Evolutionary conservation across 2,797 vertebrate species (phyloP), one percentile per base, ranked within the genome.

Genomic region (Oryzias dopingdopingensis): DNA sequence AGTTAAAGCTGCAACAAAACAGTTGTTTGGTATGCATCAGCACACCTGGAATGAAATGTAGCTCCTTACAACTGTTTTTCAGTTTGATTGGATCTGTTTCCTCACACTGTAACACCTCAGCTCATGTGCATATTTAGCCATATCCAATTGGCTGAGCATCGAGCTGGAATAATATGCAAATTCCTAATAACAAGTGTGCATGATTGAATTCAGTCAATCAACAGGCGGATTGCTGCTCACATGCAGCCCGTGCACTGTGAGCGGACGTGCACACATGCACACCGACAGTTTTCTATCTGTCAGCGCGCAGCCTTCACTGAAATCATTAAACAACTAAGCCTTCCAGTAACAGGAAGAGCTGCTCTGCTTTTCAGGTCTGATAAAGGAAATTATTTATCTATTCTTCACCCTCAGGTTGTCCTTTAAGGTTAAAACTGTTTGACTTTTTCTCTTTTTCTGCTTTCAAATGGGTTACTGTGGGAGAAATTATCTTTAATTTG

Each of bases 151-250:
- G 81, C 65, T 51, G 72, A 70, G 72, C 78, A 81, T 67, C 77
- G 74, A 79, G 75, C 56, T 87, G 83, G 83, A 85, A 81, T 81
- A 84, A 81, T 85, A 88, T 80, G 84, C 78, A 82, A 80, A 90
- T 88, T 80, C 72, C 61, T 83, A 87, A 85, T 88, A 82, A 85
- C 65, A 76, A 74, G 85, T 76, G 81, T 80, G 79, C 80, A 82
- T 85, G 84, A 87, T 86, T 87, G 79, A 89, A 89, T 87, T 85
- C 76, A 70, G 70, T 85, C 80, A 72, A 77, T 81, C 72, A 74
- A 70, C 74, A 78, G 71, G 64, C 61, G 52, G 66, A 74, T 42
- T 40, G 43, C 23, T 5, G 62, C 56, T 32, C 63, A 62, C 45
- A 32, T 49, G 53, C 55, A 52, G 51, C 50, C 56, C 44, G 8